These are phyloP conservation scores for Setipinna tenuifilis DNA, from an alignment of 2,797 vertebrate species.

Conservation along the genomic window DNA sequence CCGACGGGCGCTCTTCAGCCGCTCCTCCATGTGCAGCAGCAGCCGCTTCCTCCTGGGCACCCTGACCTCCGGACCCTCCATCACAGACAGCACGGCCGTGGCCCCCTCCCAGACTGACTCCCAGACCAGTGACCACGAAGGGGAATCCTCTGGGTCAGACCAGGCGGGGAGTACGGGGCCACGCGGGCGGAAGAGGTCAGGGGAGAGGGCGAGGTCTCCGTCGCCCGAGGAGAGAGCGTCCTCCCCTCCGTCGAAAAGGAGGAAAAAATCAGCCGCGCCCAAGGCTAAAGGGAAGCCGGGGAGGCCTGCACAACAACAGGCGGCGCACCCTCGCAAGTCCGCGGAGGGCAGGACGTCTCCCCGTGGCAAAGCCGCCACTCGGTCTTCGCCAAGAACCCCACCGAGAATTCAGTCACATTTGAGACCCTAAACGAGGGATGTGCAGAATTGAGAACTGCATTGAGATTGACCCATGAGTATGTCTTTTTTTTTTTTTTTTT, in stretches of 20 bases:
- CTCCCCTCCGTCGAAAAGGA: slow-evolving; percentile 49
- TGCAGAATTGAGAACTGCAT: too few relatives aligned
- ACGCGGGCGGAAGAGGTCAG: slow-evolving; percentile 35
- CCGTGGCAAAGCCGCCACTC: slow-evolving; percentile 43
- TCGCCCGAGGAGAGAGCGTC: slow-evolving; percentile 50
- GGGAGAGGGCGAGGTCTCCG: slow-evolving; percentile 43
- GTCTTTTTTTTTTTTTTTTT: too few relatives aligned
- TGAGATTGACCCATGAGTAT: too few relatives aligned
- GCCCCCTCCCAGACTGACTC: slow-evolving; percentile 35
- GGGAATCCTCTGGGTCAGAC: background rate
- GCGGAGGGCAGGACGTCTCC: slow-evolving; percentile 49
- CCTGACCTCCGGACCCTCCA: slow-evolving; percentile 54
- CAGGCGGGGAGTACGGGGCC: slow-evolving; percentile 41
- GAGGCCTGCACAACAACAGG: slow-evolving; percentile 46
- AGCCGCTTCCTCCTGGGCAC: slow-evolving; percentile 56
- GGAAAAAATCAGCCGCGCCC: slow-evolving; percentile 45
- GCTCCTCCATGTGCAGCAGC: slow-evolving; percentile 55
- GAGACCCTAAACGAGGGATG: background rate
- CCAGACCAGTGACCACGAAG: too few relatives aligned
- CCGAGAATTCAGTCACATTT: background rate
- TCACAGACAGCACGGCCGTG: slow-evolving; percentile 49
- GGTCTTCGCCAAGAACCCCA: slow-evolving; percentile 40
- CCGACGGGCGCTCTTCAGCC: slow-evolving; percentile 55
- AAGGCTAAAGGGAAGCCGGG: slow-evolving; percentile 42
- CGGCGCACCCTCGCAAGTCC: slow-evolving; percentile 52